A percentile compares a stretch with the other conserved stretches of the same genome.
Evolutionary conservation across 2,888 invertebrate genomes (phyloP).

Genomic region (Pantelozetes paolii): DNA sequence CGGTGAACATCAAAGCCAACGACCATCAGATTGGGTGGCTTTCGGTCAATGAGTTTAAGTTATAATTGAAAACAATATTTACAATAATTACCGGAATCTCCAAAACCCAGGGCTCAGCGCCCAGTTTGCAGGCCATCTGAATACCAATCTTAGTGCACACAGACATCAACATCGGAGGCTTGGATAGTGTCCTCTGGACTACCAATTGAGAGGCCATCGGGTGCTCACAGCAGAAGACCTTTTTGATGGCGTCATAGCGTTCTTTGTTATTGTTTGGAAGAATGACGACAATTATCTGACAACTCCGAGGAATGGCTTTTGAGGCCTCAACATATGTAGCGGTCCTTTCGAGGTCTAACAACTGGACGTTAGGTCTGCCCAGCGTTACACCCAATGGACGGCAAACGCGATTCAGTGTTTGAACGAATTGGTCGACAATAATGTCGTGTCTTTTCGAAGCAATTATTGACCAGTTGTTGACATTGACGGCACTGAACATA

Average conservation of each 20-base stretch:
- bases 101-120: conserved; percentile 82
- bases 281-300: conserved; percentile 57
- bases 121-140: conserved; percentile 87
- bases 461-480: conserved; percentile 52
- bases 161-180: conserved; percentile 62
- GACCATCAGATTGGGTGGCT: conserved; percentile 63
- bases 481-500: conserved; percentile 47
- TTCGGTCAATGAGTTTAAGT: not conserved
- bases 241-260: conserved; percentile 80
- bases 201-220: conserved; percentile 59
- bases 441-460: conserved; percentile 47
- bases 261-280: conserved; percentile 67
- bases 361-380: not conserved
- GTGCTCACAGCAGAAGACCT: conserved; percentile 74
- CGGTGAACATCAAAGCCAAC: conserved; percentile 63
- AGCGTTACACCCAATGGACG: not conserved
- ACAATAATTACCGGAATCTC: conserved; percentile 59
- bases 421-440: conserved; percentile 50
- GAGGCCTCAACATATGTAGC: conserved; percentile 6
- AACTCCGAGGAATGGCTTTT: not conserved
- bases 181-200: conserved; percentile 58
- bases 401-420: conserved; percentile 47
- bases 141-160: conserved; percentile 87
- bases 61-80: not conserved
- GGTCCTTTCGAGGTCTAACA: not conserved